These are phyloP conservation scores for Pangasius larnaudii DNA, from an alignment of 2,797 vertebrate genomes.

Conservation along the genomic window DNA sequence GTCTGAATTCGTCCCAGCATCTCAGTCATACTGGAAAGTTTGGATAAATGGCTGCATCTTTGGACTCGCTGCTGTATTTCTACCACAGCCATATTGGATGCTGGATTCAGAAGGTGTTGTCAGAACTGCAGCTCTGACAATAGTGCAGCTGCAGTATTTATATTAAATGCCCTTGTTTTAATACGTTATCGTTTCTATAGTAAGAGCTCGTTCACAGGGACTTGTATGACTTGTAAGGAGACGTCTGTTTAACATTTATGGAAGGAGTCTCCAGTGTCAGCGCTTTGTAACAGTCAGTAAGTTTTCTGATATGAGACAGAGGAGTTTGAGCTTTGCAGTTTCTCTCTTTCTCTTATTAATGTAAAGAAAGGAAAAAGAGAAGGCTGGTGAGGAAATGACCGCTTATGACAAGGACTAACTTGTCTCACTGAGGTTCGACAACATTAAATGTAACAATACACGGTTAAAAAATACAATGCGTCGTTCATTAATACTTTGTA, in stretches of 20 bases:
- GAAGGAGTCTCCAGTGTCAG: neutral
- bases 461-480: neutral
- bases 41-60: neutral
- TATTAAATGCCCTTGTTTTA: neutral
- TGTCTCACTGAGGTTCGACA: no score
- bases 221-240: neutral
- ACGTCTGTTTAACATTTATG: neutral
- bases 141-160: no score
- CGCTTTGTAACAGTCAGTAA: neutral
- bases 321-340: neutral
- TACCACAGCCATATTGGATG: neutral
- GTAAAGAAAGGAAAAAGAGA: neutral
- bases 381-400: neutral
- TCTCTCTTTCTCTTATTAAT: neutral
- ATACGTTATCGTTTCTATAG: neutral
- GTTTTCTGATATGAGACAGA: neutral
- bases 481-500: neutral
- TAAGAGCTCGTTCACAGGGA: neutral
- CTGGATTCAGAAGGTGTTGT: neutral
- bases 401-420: no score
- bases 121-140: neutral
- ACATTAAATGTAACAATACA: no score
- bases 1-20: neutral
- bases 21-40: constrained; percentile 7
- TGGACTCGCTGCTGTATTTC: neutral